These are phyloP conservation scores for Philonicus albiceps DNA, from an alignment of 2,888 invertebrate species.

Conservation along the genomic window DNA sequence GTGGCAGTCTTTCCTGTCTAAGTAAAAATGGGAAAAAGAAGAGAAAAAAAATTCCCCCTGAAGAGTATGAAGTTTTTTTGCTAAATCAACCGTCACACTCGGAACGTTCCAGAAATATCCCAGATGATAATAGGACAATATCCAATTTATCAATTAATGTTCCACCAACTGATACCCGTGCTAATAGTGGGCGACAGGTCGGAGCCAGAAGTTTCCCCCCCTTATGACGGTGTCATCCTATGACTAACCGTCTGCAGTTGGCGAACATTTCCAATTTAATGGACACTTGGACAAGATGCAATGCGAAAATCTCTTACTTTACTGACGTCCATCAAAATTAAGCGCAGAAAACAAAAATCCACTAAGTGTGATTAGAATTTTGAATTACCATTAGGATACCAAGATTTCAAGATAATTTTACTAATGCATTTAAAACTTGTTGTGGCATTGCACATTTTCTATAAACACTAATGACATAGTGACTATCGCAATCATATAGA, in stretches of 20 bases:
- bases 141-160: background rate
- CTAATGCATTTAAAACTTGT: background rate
- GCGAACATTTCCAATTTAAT: background rate
- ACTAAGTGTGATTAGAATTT: background rate
- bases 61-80: background rate
- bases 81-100: background rate
- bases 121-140: background rate
- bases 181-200: background rate
- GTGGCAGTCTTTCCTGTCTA: background rate
- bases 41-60: background rate
- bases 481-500: background rate
- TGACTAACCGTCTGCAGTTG: background rate
- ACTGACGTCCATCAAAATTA: background rate
- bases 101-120: background rate
- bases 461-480: background rate
- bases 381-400: background rate
- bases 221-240: background rate
- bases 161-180: background rate
- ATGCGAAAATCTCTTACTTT: background rate
- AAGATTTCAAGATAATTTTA: background rate
- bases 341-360: background rate
- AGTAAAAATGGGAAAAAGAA: background rate
- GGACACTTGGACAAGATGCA: background rate
- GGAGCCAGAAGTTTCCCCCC: background rate
- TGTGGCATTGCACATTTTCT: background rate